Evolutionary conservation across 2,113 vertebrate genomes (phyloP), one percentile per base, ranked within the genome.

Genomic region (Sturnus vulgaris): DNA sequence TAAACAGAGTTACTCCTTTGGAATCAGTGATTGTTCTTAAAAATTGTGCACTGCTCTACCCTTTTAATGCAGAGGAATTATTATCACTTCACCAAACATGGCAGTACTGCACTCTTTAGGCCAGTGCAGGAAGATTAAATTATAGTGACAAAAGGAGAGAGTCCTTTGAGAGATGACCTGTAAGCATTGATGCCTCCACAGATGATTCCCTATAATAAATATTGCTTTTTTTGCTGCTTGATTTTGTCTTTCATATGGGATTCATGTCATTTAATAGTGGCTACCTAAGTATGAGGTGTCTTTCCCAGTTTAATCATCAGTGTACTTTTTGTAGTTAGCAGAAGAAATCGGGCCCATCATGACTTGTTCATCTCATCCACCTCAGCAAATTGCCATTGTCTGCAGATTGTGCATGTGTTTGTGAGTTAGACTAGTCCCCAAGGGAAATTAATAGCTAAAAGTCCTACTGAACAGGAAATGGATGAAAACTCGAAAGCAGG

Each of bases 331-430:
- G 93, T 70, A 90, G 42, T 31, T 77, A 63, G 77, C 35, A 73
- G 46, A 65, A 94, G 55, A 77, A 77, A 66, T 82, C 47, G 49
- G 57, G 65, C 49, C 75, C 49, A 50, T 46, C 25, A 16, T 12
- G 73, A 73, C 47, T 35, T 92, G 90, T 93, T 96, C 90, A 93
- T 93, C 66, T 88, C 85, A 65, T 55, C 64, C 68, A 94, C 71
- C 64, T 81, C 76, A 86, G 79, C 63, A 92, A 92, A 94, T 84
- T 79, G 73, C 69, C 76, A 76, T 69, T 85, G 60, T 86, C 76
- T 96, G 69, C 72, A 59, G 18, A 18, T 60, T 55, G 31, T 40
- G 68, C 40, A 7, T 80, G 22, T 28, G 60, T 85, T 65, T 80
- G 20, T 73, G 49, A 77, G 63, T 63, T 85, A 83, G 49, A 60